phyloP scores from a whole-genome alignment of 2,113 vertebrate species.

The Malurus elegans region DNA sequence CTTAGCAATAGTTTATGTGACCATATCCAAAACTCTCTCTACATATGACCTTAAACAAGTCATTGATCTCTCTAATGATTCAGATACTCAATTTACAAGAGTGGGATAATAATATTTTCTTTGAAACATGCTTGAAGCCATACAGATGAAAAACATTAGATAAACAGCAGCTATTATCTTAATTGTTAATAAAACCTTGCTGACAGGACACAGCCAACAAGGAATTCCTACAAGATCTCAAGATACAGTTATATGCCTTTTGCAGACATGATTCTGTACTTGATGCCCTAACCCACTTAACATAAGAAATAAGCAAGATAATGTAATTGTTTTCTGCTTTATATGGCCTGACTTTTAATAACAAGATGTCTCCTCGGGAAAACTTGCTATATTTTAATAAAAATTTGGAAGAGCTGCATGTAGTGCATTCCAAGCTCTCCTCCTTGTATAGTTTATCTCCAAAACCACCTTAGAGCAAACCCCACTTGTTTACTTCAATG shows the following conservation, averaged over 20 bases:
- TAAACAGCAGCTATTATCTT: background rate
- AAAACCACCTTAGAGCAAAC: constrained; percentile 41
- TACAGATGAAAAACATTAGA: background rate
- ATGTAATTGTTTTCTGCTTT: constrained; percentile 9
- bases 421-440: background rate
- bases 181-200: constrained; percentile 3
- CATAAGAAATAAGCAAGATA: background rate
- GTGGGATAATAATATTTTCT: background rate
- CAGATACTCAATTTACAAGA: background rate
- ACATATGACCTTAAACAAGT: background rate
- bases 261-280: background rate
- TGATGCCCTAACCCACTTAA: background rate
- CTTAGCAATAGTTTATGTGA: background rate
- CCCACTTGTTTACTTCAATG: constrained; percentile 40
- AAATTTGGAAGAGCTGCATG: background rate
- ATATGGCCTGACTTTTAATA: constrained; percentile 15
- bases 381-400: background rate
- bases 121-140: background rate
- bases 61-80: background rate
- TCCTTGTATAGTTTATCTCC: constrained; percentile 28
- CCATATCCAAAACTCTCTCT: background rate
- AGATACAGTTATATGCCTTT: background rate
- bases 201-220: background rate
- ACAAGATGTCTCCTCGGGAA: background rate
- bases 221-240: background rate